A percentile compares a stretch with the other conserved stretches of the same genome.
These are phyloP conservation scores for Gorsachius goisagi DNA, from an alignment of 2,113 vertebrate species.

Conservation along the genomic window DNA sequence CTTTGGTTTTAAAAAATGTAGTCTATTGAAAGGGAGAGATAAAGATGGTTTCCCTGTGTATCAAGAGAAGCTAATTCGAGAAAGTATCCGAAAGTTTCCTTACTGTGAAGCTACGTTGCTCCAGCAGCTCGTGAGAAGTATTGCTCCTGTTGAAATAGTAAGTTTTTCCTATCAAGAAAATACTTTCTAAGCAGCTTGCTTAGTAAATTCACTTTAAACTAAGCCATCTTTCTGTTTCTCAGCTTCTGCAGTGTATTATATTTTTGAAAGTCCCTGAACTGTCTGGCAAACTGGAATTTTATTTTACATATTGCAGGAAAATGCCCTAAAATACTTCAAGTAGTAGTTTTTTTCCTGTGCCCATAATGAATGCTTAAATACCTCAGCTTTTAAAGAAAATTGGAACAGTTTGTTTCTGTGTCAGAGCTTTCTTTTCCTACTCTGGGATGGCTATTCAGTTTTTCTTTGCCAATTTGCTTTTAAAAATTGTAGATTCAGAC, in stretches of 20 bases:
- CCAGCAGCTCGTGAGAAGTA: slow-evolving; percentile 96
- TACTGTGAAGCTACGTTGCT: slow-evolving; percentile 93
- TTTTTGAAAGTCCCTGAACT: neutral
- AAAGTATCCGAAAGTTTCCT: slow-evolving; percentile 95
- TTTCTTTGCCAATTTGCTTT: neutral
- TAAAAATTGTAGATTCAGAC: neutral
- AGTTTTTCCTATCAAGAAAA: slow-evolving; percentile 55
- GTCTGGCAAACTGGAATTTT: neutral
- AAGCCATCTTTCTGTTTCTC: neutral
- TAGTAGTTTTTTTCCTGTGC: neutral
- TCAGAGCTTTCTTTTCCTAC: neutral
- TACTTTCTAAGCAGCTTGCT: neutral
- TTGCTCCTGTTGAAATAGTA: slow-evolving; percentile 96
- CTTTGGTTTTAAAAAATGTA: slow-evolving; percentile 45
- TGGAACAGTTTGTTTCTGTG: neutral
- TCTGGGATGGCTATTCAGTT: neutral
- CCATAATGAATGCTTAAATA: neutral
- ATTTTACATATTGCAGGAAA: neutral
- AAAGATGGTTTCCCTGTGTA: slow-evolving; percentile 89
- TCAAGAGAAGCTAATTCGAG: slow-evolving; percentile 94
- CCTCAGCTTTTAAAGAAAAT: neutral
- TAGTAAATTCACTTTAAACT: neutral
- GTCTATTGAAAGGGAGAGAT: slow-evolving; percentile 91
- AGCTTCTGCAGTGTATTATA: neutral
- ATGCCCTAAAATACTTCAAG: neutral